A percentile compares a stretch with the other conserved stretches of the same genome.
phyloP scores from a whole-genome alignment of 2,888 invertebrate genomes.

The Pecten maximus region DNA sequence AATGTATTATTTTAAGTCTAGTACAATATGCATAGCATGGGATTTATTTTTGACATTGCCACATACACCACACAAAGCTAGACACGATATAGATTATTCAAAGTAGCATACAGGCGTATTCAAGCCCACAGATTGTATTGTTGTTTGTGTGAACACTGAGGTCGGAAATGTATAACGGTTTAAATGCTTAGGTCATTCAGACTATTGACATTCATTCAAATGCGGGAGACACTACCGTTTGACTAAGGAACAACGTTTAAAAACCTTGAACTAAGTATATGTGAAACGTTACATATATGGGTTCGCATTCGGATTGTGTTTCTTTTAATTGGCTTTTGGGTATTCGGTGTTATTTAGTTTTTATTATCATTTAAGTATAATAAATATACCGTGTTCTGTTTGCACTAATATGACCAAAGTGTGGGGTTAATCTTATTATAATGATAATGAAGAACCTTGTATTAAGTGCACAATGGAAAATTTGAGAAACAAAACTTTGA shows the following conservation, averaged over 20 bases:
- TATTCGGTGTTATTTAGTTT: too few species aligned
- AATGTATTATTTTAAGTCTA: neutral
- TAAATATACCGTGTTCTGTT: too few species aligned
- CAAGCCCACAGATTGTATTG: neutral
- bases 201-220: neutral
- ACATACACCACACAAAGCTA: neutral
- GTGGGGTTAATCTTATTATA: too few species aligned
- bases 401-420: too few species aligned
- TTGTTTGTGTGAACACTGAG: neutral
- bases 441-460: too few species aligned
- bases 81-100: neutral
- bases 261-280: neutral
- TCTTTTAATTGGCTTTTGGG: too few species aligned
- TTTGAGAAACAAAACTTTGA: too few species aligned
- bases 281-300: too few species aligned
- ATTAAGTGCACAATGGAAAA: too few species aligned
- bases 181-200: conserved; percentile 7
- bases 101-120: neutral
- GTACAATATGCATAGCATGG: neutral
- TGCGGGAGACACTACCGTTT: neutral
- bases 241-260: neutral
- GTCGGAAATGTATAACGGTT: neutral
- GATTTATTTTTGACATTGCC: neutral
- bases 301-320: too few species aligned
- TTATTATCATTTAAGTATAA: too few species aligned